phyloP scores from a whole-genome alignment of 2,888 invertebrate genomes.

The Cerastis rubricosa region DNA sequence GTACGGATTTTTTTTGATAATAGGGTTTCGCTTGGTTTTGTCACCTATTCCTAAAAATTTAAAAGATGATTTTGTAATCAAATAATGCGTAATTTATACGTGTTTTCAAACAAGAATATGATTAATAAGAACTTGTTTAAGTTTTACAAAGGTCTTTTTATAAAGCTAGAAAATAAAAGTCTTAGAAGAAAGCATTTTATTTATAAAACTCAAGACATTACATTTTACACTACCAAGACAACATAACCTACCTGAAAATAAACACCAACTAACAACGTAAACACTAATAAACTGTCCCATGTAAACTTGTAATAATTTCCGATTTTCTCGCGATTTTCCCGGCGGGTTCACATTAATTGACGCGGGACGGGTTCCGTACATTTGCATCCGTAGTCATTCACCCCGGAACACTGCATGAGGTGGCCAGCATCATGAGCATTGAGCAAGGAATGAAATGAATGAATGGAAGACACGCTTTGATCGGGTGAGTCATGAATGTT shows the following conservation, averaged over 20 bases:
- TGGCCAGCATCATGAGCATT: conserved; percentile 54
- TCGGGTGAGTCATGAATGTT: conserved; percentile 45
- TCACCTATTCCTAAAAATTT: background rate
- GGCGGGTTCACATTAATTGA: conserved; percentile 73
- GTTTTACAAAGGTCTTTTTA: background rate
- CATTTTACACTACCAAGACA: background rate
- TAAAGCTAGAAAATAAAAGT: background rate
- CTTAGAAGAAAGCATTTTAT: background rate
- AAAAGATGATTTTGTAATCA: background rate
- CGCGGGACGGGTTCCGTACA: conserved; percentile 75
- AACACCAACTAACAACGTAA: conserved; percentile 19
- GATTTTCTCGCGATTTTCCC: conserved; percentile 70
- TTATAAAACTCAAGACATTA: background rate
- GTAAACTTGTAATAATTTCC: conserved; percentile 54
- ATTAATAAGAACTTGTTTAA: background rate
- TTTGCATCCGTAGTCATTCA: conserved; percentile 83
- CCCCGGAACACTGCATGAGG: conserved; percentile 68
- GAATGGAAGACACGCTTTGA: conserved; percentile 50
- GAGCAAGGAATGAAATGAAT: conserved; percentile 49
- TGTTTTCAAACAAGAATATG: background rate
- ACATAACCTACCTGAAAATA: conserved; percentile 21
- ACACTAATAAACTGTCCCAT: conserved; percentile 31
- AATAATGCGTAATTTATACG: background rate
- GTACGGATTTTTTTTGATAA: background rate
- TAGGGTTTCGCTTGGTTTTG: background rate